A percentile compares a stretch with the other conserved stretches of the same genome.
These are phyloP conservation scores for Chaenogobius annularis DNA, from an alignment of 2,113 vertebrate genomes.

Conservation along the genomic window DNA sequence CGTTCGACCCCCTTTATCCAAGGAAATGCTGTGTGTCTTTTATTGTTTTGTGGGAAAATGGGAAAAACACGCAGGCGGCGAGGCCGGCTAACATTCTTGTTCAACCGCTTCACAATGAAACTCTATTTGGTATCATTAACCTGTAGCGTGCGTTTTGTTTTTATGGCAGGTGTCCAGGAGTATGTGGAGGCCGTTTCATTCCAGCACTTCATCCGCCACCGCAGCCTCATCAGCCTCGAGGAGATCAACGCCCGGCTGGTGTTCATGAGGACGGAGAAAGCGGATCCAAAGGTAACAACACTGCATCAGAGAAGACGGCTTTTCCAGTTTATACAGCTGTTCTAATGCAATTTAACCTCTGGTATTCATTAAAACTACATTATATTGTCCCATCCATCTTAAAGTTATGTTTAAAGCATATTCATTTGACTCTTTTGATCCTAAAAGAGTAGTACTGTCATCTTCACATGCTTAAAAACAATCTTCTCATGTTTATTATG, in stretches of 20 bases:
- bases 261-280: conserved; percentile 80
- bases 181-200: conserved; percentile 96
- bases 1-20: conserved; percentile 11
- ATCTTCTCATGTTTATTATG: not conserved
- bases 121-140: not conserved
- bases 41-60: not conserved
- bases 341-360: not conserved
- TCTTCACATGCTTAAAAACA: not conserved
- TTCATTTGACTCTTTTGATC: too few species aligned
- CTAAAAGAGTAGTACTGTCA: not conserved
- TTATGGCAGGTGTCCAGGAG: conserved; percentile 88
- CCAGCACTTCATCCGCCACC: conserved; percentile 92
- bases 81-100: not conserved
- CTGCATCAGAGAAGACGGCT: not conserved
- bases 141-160: not conserved
- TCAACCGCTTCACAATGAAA: conserved; percentile 2
- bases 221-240: conserved; percentile 89
- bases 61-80: not conserved
- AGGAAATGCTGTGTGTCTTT: not conserved
- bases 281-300: conserved; percentile 64
- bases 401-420: too few species aligned
- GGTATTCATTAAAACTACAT: too few species aligned
- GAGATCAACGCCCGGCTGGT: conserved; percentile 91
- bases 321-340: not conserved
- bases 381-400: too few species aligned